Evolutionary conservation across 2,797 vertebrate species (phyloP), one percentile per base, ranked within the genome.

Genomic region (Scyliorhinus canicula): DNA sequence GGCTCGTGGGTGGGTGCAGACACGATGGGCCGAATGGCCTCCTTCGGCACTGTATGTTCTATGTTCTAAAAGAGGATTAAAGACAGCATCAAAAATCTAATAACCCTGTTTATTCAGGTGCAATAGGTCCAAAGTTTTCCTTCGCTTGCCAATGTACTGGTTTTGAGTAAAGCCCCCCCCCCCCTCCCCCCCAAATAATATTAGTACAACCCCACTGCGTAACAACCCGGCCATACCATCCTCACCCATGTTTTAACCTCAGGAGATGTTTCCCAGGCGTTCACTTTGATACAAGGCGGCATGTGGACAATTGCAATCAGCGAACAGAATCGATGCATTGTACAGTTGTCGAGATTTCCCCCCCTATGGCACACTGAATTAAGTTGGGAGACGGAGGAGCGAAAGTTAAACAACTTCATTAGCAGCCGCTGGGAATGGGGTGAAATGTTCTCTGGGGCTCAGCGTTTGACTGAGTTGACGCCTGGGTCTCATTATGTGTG

Each of bases 401-500:
- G 94, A 77, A 82, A 84, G 1, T 84, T 16, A n/a, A 11, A 57
- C 93, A 11, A 95, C 95, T 95, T 95, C 77, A 84, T 93, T 86
- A 44, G 82, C 40, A 55, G 24, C 67, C 52, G 85, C 96, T 95
- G 93, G 2, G 95, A 95, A 65, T 95, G 40, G 57, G 79, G 16
- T 63, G 65, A 50, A 82, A 44, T 63, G 77, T 57, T 95, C 95
- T 24, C 28, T n/a, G 95, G 26, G 47, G 74, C 52, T 55, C 44
- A 79, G 14, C 6, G 6, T n/a, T 52, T 95, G 55, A 52, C 1
- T 63, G 52, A 60, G 67, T 21, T 7, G 95, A 31, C 74, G 28
- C 40, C 71, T 85, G 79, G 57, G 47, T 95, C 52, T 50, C 95
- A 95, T 85, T 95, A 79, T 40, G 95, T 85, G 71, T 85, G 79